phyloP scores from a whole-genome alignment of 1,140 invertebrate species.

The Oryctes rhinoceros region DNA sequence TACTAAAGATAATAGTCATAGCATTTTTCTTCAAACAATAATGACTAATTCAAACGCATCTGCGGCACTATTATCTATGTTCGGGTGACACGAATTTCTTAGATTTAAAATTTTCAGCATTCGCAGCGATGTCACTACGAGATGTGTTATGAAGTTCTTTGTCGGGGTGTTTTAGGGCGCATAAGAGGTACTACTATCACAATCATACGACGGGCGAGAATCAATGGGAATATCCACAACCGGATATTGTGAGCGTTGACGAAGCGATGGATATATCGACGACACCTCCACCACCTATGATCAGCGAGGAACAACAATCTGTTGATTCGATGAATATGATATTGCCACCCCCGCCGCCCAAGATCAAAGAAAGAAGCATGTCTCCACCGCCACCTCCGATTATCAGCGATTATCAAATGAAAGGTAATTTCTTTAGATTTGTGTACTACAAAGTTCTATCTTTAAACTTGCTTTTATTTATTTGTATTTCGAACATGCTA shows the following conservation, averaged over 20 bases:
- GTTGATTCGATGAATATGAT: conserved; percentile 49
- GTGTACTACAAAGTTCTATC: no score
- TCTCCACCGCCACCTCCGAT: conserved; percentile 58
- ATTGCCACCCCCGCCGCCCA: conserved; percentile 55
- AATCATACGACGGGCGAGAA: conserved; percentile 67
- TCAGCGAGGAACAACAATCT: not conserved
- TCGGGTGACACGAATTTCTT: not conserved
- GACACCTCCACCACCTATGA: conserved; percentile 64
- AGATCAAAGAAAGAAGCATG: conserved; percentile 50
- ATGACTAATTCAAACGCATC: no score
- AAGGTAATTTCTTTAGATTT: not conserved
- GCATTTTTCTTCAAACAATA: not conserved
- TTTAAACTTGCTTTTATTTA: no score
- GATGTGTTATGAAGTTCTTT: conserved; percentile 11
- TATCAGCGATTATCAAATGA: conserved; percentile 46
- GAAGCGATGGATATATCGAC: conserved; percentile 72
- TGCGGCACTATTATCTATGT: conserved; percentile 2
- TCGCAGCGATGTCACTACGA: not conserved
- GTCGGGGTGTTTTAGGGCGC: conserved; percentile 66
- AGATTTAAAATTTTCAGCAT: conserved; percentile 3
- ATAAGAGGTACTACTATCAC: conserved; percentile 76
- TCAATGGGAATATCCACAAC: conserved; percentile 75
- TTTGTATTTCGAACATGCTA: no score
- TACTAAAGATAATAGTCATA: not conserved
- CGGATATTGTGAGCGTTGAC: conserved; percentile 64